Conservation (phyloP, 2,797 vertebrate species). For the Pelodytes ibericus region DNA sequence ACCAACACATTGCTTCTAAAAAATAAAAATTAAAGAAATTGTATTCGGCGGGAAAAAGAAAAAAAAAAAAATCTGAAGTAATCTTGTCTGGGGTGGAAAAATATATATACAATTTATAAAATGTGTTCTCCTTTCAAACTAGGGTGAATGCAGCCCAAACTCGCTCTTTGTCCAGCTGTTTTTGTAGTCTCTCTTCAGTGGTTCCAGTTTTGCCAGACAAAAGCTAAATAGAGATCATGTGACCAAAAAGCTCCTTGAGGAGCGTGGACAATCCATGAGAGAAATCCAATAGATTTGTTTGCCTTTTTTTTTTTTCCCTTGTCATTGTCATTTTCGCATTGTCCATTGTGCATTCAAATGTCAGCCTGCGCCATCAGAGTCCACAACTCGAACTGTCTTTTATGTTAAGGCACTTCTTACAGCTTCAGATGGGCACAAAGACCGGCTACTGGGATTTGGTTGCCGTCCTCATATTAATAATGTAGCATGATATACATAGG, state of each 20-base stretch:
- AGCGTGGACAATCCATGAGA: constrained; percentile 61
- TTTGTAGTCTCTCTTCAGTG: constrained; percentile 61
- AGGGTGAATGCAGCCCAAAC: constrained; percentile 54
- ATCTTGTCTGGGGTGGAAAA: neutral
- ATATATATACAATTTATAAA: constrained; percentile 8
- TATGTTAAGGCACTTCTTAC: constrained; percentile 71
- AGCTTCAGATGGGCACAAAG: constrained; percentile 71
- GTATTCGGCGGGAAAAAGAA: neutral
- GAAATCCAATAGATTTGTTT: constrained; percentile 55
- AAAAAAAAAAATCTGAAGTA: neutral
- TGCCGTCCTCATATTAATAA: constrained; percentile 74
- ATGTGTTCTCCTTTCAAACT: constrained; percentile 62
- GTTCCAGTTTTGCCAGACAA: constrained; percentile 66
- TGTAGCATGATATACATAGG: constrained; percentile 66
- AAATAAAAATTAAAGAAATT: no score
- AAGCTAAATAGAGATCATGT: constrained; percentile 60
- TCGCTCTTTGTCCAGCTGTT: constrained; percentile 64
- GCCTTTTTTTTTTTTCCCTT: constrained; percentile 61
- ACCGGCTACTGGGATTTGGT: constrained; percentile 66
- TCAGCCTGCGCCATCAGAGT: constrained; percentile 68
- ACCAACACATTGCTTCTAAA: neutral
- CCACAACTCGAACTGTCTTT: constrained; percentile 72
- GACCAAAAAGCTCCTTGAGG: constrained; percentile 64
- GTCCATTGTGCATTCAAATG: constrained; percentile 72
- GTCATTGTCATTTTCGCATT: constrained; percentile 70